Conservation (phyloP, 2,113 vertebrate genomes). For the Nothocercus nigrocapillus region DNA sequence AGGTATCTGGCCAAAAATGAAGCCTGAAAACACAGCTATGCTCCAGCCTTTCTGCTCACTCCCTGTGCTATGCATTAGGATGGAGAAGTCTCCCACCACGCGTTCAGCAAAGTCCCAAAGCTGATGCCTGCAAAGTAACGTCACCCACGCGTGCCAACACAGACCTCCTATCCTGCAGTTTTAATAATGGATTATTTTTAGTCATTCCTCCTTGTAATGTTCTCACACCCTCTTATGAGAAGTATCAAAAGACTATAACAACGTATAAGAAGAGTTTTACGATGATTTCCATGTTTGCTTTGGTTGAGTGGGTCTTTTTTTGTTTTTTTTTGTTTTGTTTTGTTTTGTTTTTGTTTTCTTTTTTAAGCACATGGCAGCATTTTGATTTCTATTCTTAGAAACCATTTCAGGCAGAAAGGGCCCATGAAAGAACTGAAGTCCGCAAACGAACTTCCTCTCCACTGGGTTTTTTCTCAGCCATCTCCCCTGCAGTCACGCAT, state of each 20-base stretch:
- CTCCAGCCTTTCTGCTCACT: background rate
- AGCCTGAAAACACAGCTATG: background rate
- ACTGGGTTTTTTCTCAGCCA: slow-evolving; percentile 42
- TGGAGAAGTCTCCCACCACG: background rate
- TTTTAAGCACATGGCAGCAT: slow-evolving; percentile 61
- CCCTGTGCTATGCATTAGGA: background rate
- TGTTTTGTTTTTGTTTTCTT: background rate
- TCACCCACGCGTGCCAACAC: background rate
- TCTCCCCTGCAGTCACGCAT: slow-evolving; percentile 34
- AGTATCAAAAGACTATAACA: background rate
- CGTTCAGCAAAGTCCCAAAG: background rate
- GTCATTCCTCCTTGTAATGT: background rate
- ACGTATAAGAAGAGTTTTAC: background rate
- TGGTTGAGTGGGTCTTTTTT: background rate
- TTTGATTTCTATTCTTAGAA: slow-evolving; percentile 67
- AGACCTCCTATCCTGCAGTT: background rate
- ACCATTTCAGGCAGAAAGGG: slow-evolving; percentile 36
- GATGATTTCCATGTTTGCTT: slow-evolving; percentile 20
- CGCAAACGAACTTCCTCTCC: slow-evolving; percentile 56
- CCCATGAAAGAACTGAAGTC: slow-evolving; percentile 21
- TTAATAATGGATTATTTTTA: background rate
- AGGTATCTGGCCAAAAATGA: background rate
- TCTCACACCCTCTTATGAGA: background rate
- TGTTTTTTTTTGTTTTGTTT: too few relatives aligned
- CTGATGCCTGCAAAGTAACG: background rate